phyloP scores from a whole-genome alignment of 2,797 vertebrate genomes.

The Danio aesculapii region DNA sequence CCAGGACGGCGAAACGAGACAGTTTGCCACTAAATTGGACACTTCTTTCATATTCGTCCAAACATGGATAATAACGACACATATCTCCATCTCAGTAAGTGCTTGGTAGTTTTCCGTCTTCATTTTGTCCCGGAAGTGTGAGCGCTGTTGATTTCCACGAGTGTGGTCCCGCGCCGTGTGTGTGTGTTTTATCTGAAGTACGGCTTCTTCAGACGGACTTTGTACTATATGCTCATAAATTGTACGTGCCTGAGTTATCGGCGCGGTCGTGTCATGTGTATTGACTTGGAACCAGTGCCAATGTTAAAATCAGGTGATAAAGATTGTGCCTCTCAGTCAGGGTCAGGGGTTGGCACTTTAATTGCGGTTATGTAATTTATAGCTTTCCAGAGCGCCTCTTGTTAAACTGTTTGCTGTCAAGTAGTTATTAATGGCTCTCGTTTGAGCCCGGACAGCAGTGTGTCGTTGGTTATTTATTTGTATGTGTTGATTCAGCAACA shows the following conservation, averaged over 20 bases:
- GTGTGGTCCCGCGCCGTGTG: slow-evolving; percentile 17
- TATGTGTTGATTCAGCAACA: slow-evolving; percentile 10
- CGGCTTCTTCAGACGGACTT: slow-evolving; percentile 61
- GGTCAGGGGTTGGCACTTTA: slow-evolving; percentile 88
- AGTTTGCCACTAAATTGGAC: slow-evolving; percentile 68
- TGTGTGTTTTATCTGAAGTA: slow-evolving; percentile 33
- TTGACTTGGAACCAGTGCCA: slow-evolving; percentile 66
- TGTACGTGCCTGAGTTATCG: slow-evolving; percentile 54
- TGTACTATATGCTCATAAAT: slow-evolving; percentile 65
- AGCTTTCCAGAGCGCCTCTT: slow-evolving; percentile 68
- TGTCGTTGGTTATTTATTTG: slow-evolving; percentile 35
- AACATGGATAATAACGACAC: slow-evolving; percentile 82
- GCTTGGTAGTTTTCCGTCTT: slow-evolving; percentile 40
- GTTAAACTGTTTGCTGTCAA: slow-evolving; percentile 57
- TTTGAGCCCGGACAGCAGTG: slow-evolving; percentile 34
- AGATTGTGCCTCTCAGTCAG: slow-evolving; percentile 74
- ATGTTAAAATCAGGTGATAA: slow-evolving; percentile 80
- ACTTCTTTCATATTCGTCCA: slow-evolving; percentile 61
- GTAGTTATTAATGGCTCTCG: slow-evolving; percentile 54
- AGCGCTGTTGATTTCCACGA: slow-evolving; percentile 2
- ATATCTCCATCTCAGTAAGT: slow-evolving; percentile 82
- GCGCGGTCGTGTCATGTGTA: slow-evolving; percentile 61
- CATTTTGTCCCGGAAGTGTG: slow-evolving; percentile 36
- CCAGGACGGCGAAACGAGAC: slow-evolving; percentile 67
- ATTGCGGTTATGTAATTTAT: slow-evolving; percentile 86